These are phyloP conservation scores for Styela plicata DNA, from an alignment of 23 tunicate species.

Conservation along the genomic window DNA sequence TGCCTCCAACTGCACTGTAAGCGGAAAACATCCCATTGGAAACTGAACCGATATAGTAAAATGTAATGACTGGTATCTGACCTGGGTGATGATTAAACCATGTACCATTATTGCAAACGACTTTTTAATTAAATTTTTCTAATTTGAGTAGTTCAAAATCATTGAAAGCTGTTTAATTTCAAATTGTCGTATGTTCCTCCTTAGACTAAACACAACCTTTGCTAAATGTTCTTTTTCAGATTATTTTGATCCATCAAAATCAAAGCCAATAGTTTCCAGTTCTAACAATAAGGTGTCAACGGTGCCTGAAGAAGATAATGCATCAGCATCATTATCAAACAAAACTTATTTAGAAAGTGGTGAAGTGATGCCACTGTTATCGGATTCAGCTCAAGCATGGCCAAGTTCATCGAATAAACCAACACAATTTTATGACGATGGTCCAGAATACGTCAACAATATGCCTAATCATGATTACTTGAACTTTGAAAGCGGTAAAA, in stretches of 20 bases:
- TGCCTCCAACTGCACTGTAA: too few species aligned
- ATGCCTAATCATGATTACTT: constrained; percentile 3
- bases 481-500: neutral
- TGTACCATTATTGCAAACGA: too few species aligned
- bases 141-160: too few species aligned
- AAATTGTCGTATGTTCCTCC: too few species aligned
- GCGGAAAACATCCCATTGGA: too few species aligned
- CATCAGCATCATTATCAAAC: neutral
- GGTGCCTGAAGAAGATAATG: neutral
- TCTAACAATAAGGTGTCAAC: neutral
- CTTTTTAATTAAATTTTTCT: too few species aligned
- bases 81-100: too few species aligned
- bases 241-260: constrained; percentile 9
- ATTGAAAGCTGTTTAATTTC: too few species aligned
- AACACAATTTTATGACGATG: neutral
- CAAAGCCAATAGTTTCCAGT: neutral
- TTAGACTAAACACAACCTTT: too few species aligned
- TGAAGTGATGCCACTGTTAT: neutral
- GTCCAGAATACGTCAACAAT: constrained; percentile 11
- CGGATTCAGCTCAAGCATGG: neutral
- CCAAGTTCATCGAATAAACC: neutral
- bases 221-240: too few species aligned
- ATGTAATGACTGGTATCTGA: too few species aligned
- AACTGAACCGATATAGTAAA: too few species aligned
- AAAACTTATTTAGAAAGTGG: constrained; percentile 10